phyloP scores from a whole-genome alignment of 2,113 vertebrate genomes.

The Castor canadensis region DNA sequence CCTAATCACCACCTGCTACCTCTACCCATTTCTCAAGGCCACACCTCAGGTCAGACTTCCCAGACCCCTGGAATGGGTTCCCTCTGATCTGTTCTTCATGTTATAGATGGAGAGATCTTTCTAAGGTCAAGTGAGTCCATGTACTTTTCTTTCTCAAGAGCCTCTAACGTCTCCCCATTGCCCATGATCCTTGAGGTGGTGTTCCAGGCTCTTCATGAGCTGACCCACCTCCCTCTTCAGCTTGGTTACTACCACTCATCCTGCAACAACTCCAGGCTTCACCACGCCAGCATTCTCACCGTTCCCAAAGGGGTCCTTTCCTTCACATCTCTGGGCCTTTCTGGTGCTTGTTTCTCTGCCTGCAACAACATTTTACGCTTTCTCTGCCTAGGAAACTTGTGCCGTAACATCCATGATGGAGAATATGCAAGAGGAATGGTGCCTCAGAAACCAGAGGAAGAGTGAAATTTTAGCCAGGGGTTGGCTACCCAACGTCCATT shows the following conservation, averaged over 20 bases:
- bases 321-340: not conserved
- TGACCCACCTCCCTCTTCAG: not conserved
- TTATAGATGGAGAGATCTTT: not conserved
- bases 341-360: not conserved
- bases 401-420: not conserved
- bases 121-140: not conserved
- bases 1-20: not conserved
- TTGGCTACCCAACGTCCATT: not conserved
- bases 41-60: not conserved
- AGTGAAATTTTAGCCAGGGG: too few species aligned
- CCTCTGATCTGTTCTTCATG: not conserved
- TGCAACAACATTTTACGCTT: not conserved
- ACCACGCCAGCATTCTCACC: not conserved
- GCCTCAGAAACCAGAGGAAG: not conserved
- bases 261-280: not conserved
- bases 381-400: constrained; percentile 21
- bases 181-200: not conserved
- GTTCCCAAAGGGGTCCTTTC: not conserved
- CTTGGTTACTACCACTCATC: not conserved
- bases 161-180: not conserved
- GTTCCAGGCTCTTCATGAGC: not conserved
- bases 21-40: not conserved
- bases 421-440: not conserved
- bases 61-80: not conserved
- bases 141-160: constrained; percentile 19